A percentile compares a stretch with the other conserved stretches of the same genome.
Conservation (phyloP, 1,140 invertebrate species). For the Pachypsylla venusta region DNA sequence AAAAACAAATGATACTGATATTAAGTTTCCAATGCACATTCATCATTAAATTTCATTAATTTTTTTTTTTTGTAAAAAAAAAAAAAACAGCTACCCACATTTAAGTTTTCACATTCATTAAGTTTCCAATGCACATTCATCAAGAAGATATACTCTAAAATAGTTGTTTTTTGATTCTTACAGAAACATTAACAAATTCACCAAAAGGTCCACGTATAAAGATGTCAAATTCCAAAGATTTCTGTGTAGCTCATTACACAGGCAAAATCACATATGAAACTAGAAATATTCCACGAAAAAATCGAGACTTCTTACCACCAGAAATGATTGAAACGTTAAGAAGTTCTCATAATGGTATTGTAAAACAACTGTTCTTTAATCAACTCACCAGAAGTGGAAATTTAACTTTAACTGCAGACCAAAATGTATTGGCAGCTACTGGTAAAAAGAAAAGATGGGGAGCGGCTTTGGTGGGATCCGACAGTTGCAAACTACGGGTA, state of each 20-base stretch:
- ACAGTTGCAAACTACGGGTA: slow-evolving; percentile 31
- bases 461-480: slow-evolving; percentile 39
- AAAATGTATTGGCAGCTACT: slow-evolving; percentile 11
- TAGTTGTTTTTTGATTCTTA: no score
- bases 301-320: slow-evolving; percentile 71
- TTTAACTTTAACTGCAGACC: slow-evolving; percentile 29
- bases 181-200: slow-evolving; percentile 36
- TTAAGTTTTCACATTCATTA: no score
- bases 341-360: slow-evolving; percentile 48
- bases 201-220: slow-evolving; percentile 42
- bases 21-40: no score
- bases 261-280: slow-evolving; percentile 68
- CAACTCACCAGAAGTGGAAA: slow-evolving; percentile 74
- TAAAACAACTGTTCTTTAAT: slow-evolving; percentile 67
- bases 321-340: slow-evolving; percentile 73
- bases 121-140: no score
- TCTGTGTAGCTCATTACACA: slow-evolving; percentile 68
- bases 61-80: no score
- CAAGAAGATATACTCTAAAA: no score
- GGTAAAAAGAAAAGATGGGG: slow-evolving; percentile 30
- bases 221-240: slow-evolving; percentile 45
- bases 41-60: no score
- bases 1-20: no score
- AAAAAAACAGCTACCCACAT: no score
- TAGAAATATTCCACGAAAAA: slow-evolving; percentile 66